Evolutionary conservation across 2,888 invertebrate species (phyloP).

Genomic region (Pteria penguin): DNA sequence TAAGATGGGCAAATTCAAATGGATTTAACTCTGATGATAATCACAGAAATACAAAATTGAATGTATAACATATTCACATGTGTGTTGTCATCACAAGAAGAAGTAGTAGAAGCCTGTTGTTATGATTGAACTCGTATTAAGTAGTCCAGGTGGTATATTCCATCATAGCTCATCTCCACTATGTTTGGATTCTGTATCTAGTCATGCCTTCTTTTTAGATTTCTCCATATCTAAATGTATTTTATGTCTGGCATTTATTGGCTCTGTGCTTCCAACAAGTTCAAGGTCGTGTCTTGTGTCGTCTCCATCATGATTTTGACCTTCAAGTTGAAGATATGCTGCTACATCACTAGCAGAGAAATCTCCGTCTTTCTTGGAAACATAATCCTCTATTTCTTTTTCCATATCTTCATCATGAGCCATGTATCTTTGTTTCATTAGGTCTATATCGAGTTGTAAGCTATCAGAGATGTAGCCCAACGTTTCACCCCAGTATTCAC

Average conservation of each 20-base stretch:
- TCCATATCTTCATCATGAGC: constrained; percentile 32
- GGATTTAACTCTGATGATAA: too few relatives aligned
- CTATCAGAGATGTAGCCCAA: constrained; percentile 49
- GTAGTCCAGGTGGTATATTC: too few relatives aligned
- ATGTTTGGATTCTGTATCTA: too few relatives aligned
- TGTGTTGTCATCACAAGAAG: too few relatives aligned
- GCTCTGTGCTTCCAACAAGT: constrained; percentile 60
- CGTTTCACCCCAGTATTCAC: constrained; percentile 39
- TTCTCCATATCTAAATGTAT: constrained; percentile 23
- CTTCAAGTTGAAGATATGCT: constrained; percentile 19
- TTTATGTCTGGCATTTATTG: constrained; percentile 55
- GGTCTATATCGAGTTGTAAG: constrained; percentile 51
- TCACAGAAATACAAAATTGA: too few relatives aligned
- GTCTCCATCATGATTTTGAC: constrained; percentile 39
- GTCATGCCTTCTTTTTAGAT: not conserved
- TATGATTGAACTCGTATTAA: too few relatives aligned
- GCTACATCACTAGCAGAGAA: constrained; percentile 54
- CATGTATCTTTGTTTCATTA: constrained; percentile 56
- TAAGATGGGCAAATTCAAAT: too few relatives aligned
- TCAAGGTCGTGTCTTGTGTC: constrained; percentile 60
- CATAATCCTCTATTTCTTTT: constrained; percentile 28
- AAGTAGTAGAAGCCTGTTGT: too few relatives aligned
- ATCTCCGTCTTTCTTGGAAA: constrained; percentile 32
- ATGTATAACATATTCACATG: too few relatives aligned
- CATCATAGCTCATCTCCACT: too few relatives aligned